Evolutionary conservation across 2,888 invertebrate species (phyloP).

Genomic region (Autographa gamma): DNA sequence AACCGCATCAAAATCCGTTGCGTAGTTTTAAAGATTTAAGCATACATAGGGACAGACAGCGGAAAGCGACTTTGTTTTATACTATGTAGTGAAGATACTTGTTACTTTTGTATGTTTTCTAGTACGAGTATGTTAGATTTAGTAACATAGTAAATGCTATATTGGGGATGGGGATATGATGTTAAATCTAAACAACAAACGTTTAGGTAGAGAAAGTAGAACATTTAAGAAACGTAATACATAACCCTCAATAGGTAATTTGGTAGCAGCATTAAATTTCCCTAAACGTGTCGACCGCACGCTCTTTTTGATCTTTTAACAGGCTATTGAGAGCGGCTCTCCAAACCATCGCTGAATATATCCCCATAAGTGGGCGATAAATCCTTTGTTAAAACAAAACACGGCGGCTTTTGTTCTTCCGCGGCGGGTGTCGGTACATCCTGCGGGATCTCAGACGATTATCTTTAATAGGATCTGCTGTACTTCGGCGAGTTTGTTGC

Average conservation of each 20-base stretch:
- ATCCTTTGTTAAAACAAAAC: conserved; percentile 63
- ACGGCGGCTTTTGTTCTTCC: conserved; percentile 51
- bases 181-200: background rate
- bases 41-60: no score
- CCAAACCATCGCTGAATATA: conserved; percentile 44
- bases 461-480: conserved; percentile 65
- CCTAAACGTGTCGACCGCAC: conserved; percentile 30
- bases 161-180: no score
- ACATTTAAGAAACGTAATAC: conserved; percentile 10
- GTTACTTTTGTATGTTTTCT: no score
- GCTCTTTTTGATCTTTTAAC: conserved; percentile 58
- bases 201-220: background rate
- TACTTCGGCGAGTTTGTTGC: conserved; percentile 51
- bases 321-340: conserved; percentile 44
- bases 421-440: conserved; percentile 38
- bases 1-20: no score
- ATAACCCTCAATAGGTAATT: conserved; percentile 26
- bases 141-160: no score
- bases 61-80: no score
- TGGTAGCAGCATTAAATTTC: conserved; percentile 37
- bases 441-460: conserved; percentile 58
- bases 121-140: no score
- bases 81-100: no score
- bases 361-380: conserved; percentile 59
- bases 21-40: no score